Base-by-base conservation (phyloP, 2,888 invertebrate genomes). In the Plebejus argus region DNA sequence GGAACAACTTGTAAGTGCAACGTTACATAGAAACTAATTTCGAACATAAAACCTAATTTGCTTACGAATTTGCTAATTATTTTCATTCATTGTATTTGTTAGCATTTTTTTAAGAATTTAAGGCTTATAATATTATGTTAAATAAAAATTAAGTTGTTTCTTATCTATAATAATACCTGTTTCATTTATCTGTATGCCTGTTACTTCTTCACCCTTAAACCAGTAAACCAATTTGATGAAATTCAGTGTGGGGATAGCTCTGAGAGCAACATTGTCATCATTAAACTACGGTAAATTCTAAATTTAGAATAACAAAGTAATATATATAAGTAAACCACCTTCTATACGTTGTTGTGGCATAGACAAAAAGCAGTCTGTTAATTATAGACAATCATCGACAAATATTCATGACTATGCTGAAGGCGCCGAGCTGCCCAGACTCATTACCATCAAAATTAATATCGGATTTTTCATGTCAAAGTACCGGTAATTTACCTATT, bases 1-100 rank as follows among this genome's bases (percentile, higher is more conserved):
- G 58, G 58, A 61, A 61, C 23, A 61, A 23, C 61, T 61, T 61
- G 61, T 61, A 23, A 12, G 61, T 61, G 20, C 61, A 61, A 61
- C 23, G 23, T 61, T 61, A 61, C 61, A 61, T 23, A 23, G 61
- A 23, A 61, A 61, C 12, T 12, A 61, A 23, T 61, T 61, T 23
- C 61, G 23, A 61, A 61, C 23, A 61, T 23, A 61, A 61, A 61
- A 61, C 12, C 10, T 20, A 20, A 20, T 23, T 61, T 1, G 4
- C 23, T 61, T 7, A 23, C 4, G 3, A 4, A 10, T 23, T 61
- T 61, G 3, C 4, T 12, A 4, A 61, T 61, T 61, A 2, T 61
- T 20, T 23, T 23, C n/a, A 58, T 56, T 56, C n/a, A 56, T 56
- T 56, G 35, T 39, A 8, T 8, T 39, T 39, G 35, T 8, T 7